A percentile compares a stretch with the other conserved stretches of the same genome.
phyloP scores from a whole-genome alignment of 64 coral and sea anemone genomes.

The Anthopleura sola region DNA sequence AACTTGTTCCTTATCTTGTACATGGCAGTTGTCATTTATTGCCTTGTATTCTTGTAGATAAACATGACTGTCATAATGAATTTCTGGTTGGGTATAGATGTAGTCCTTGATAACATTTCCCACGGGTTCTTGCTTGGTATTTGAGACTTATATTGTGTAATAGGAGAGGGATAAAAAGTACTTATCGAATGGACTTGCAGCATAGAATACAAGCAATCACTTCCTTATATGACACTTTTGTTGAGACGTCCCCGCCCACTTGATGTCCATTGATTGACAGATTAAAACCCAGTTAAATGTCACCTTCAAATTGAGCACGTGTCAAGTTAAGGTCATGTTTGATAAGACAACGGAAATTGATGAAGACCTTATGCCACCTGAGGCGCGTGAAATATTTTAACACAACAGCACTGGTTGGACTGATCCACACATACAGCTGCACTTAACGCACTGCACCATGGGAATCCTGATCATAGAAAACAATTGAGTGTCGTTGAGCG shows the following conservation, averaged over 20 bases:
- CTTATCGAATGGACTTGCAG: background rate
- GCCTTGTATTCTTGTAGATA: background rate
- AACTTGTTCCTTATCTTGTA: conserved; percentile 2
- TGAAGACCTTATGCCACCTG: conserved; percentile 20
- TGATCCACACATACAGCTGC: background rate
- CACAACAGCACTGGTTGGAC: background rate
- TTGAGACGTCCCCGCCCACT: background rate
- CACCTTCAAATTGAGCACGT: conserved; percentile 17
- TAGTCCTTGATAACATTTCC: background rate
- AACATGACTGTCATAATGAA: background rate
- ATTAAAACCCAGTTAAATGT: conserved; percentile 26
- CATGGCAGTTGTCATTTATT: background rate
- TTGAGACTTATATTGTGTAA: background rate
- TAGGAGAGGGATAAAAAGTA: background rate
- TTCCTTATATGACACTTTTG: background rate
- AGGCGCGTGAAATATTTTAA: conserved; percentile 2
- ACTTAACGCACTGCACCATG: background rate
- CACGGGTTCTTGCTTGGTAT: background rate
- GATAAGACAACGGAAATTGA: conserved; percentile 65
- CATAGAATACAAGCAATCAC: background rate
- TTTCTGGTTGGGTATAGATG: background rate
- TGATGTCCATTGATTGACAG: conserved; percentile 16
- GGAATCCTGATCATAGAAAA: too few species aligned
- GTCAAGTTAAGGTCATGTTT: conserved; percentile 41
- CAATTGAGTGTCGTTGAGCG: background rate